phyloP scores from a whole-genome alignment of 1,140 invertebrate genomes.

The Sinella curviseta region DNA sequence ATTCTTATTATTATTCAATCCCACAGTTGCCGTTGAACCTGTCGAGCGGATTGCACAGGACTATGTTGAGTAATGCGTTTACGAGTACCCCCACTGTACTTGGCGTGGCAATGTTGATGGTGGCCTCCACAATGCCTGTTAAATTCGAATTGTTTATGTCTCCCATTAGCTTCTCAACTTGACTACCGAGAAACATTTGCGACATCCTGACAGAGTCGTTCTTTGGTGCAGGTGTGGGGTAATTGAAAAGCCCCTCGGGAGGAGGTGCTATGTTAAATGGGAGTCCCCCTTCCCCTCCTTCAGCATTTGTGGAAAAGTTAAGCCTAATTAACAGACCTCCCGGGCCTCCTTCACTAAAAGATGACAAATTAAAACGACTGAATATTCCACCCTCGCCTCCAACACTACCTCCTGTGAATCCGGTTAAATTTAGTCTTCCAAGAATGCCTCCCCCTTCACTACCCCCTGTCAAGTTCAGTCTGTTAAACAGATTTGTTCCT shows the following conservation, averaged over 20 bases:
- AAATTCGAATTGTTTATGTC: background rate
- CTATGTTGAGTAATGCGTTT: constrained; percentile 8
- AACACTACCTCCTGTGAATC: background rate
- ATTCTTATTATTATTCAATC: background rate
- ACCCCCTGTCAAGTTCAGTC: background rate
- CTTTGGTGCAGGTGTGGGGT: background rate
- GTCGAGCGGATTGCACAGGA: constrained; percentile 9
- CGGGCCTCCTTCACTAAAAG: background rate
- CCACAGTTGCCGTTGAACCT: constrained; percentile 8
- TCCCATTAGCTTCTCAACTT: background rate
- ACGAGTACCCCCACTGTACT: background rate
- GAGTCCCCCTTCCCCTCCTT: background rate
- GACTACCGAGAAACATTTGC: background rate
- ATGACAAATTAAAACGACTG: background rate
- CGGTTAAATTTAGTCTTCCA: background rate
- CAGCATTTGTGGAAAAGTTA: background rate
- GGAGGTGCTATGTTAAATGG: background rate
- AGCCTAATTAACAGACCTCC: too few species aligned
- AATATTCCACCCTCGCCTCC: background rate
- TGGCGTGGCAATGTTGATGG: constrained; percentile 1
- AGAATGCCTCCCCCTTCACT: background rate
- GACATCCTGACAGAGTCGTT: constrained; percentile 10
- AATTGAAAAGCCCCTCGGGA: background rate
- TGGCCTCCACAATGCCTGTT: background rate
- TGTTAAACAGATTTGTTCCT: background rate